Evolutionary conservation across 2,113 vertebrate genomes (phyloP).

Genomic region (Seriola dumerili): DNA sequence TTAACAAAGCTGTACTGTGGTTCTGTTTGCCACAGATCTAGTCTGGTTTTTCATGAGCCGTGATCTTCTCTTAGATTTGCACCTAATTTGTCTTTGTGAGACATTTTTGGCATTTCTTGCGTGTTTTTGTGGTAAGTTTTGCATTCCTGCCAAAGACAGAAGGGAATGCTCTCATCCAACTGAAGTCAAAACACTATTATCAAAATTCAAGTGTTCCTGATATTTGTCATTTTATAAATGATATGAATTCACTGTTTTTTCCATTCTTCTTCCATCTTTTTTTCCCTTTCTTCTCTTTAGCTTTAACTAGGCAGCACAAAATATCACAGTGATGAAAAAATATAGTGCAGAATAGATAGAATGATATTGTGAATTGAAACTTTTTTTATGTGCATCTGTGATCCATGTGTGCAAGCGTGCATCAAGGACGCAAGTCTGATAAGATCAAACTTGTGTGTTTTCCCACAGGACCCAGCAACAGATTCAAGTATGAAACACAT

Average conservation of each 20-base stretch:
- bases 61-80: slow-evolving; percentile 14
- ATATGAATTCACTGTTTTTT: background rate
- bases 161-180: slow-evolving; percentile 6
- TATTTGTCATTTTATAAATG: background rate
- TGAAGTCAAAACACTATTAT: background rate
- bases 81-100: slow-evolving; percentile 35
- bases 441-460: background rate
- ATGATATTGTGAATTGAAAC: background rate
- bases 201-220: background rate
- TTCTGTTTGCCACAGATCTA: background rate
- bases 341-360: background rate
- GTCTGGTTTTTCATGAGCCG: background rate
- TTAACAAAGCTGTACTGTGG: background rate
- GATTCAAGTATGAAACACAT: slow-evolving; percentile 2
- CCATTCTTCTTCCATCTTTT: background rate
- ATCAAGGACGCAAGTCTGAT: background rate
- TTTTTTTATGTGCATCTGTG: background rate
- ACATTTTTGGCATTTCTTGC: slow-evolving; percentile 14
- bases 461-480: background rate
- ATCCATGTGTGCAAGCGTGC: background rate
- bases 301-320: background rate
- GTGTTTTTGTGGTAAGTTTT: slow-evolving; percentile 12
- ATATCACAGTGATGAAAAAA: background rate
- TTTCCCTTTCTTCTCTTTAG: background rate
- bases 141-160: slow-evolving; percentile 1